Evolutionary conservation across 2,113 vertebrate species (phyloP).

Genomic region (Cyprinodon brontotheroides): DNA sequence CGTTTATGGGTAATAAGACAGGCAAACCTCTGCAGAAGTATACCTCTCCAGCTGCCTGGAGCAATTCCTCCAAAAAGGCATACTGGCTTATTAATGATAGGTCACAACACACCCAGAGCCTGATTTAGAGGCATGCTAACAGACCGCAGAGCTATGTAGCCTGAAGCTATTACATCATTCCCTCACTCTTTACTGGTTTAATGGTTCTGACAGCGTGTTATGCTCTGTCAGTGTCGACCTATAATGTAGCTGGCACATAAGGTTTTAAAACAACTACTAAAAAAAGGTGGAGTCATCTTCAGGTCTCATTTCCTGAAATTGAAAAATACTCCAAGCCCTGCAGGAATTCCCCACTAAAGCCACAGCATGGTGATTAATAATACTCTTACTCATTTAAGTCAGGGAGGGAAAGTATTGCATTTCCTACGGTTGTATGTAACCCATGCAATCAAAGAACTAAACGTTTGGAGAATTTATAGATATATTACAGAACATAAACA

Average conservation of each 20-base stretch:
- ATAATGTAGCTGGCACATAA: constrained; percentile 11
- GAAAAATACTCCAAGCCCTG: not conserved
- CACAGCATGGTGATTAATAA: constrained; percentile 16
- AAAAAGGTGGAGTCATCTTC: constrained; percentile 43
- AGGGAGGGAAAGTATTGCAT: constrained; percentile 14
- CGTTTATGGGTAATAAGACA: constrained; percentile 47
- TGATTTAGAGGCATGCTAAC: constrained; percentile 61
- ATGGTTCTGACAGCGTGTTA: constrained; percentile 30
- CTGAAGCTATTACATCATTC: constrained; percentile 59
- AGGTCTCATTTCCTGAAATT: constrained; percentile 40
- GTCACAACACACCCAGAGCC: constrained; percentile 38
- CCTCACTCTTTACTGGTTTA: constrained; percentile 41
- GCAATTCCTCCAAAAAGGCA: constrained; percentile 51
- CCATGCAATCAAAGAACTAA: constrained; percentile 30
- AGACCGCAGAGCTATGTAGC: constrained; percentile 47
- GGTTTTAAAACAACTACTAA: constrained; percentile 22
- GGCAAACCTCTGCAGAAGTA: constrained; percentile 34
- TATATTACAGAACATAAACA: not conserved
- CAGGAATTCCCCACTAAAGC: constrained; percentile 16
- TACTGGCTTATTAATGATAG: constrained; percentile 53
- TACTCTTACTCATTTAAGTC: constrained; percentile 13
- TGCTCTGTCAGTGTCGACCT: constrained; percentile 32
- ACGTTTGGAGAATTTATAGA: not conserved
- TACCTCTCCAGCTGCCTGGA: constrained; percentile 43
- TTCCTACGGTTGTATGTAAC: constrained; percentile 36